Base-by-base conservation (phyloP, 2,888 invertebrate genomes). In the Lydus trimaculatus region DNA sequence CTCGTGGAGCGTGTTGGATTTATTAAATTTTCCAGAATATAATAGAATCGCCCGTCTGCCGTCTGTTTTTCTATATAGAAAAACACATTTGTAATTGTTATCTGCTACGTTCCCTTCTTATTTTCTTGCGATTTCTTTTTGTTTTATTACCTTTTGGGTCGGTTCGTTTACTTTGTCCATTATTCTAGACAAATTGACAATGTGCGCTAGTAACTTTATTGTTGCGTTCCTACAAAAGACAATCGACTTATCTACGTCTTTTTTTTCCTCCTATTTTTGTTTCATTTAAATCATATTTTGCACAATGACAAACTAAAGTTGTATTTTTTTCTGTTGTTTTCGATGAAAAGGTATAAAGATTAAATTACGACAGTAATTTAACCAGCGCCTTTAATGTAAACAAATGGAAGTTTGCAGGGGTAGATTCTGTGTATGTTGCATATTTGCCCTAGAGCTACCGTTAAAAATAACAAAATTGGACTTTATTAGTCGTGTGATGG, bases 141-240 rank as follows among this genome's bases (percentile, higher is more conserved):
- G 48, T 48, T 48, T 48, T 48, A 48, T 56, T 56, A 56, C 56
- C 8, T 28, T n/a, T 28, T 28, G 43, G n/a, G 56, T 56, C 25
- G 56, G 56, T 56, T 56, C 56, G 56, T 56, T 56, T 56, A 28
- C 15, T 56, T 56, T 56, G 28, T 56, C 56, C 28, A 56, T 56
- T 56, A 56, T 56, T 56, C 15, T 56, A 28, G 15, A 28, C 56
- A 56, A 56, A 56, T 56, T 56, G 56, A 15, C 28, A 56, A 56
- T 56, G 56, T 15, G 25, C 56, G 15, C 56, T 56, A 25, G 56
- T 23, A 56, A 56, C 2, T 28, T 15, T 25, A 56, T 8, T 28
- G 56, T 28, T 56, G 56, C 25, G 15, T 6, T 25, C 56, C 13
- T 13, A 25, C 4, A 25, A 56, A 56, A 56, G 20, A 25, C 2